Evolutionary conservation across 2,113 vertebrate genomes (phyloP).

Genomic region (Ptilorrhoa leucosticta): DNA sequence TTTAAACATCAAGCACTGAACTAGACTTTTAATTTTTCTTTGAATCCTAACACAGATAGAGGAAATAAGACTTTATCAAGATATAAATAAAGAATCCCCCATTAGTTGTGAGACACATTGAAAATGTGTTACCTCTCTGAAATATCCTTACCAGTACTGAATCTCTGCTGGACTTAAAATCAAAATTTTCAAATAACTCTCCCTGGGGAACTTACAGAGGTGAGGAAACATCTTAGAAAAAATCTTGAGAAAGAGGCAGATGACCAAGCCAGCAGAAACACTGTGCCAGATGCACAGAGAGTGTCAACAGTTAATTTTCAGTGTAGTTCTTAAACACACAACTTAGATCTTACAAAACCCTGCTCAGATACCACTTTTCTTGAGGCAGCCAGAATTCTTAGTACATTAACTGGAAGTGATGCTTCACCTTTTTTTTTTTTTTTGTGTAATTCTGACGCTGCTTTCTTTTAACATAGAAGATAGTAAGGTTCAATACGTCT

Average conservation of each 20-base stretch:
- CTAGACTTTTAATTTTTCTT: not conserved
- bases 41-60: not conserved
- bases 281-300: not conserved
- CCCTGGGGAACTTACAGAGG: not conserved
- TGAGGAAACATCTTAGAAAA: not conserved
- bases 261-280: not conserved
- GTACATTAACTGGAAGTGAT: not conserved
- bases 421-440: not conserved
- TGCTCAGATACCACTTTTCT: not conserved
- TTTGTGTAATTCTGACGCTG: not conserved
- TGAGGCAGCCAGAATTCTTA: not conserved
- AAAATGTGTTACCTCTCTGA: not conserved
- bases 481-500: not conserved
- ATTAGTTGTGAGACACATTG: not conserved
- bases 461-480: not conserved
- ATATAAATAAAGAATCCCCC: not conserved
- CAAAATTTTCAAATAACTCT: not conserved
- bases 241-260: not conserved
- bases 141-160: not conserved
- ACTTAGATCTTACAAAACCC: not conserved
- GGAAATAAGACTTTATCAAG: not conserved
- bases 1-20: not conserved
- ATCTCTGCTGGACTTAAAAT: not conserved
- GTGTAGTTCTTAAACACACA: not conserved
- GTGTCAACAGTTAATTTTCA: not conserved